These are phyloP conservation scores for Coregonus ussuriensis DNA, from an alignment of 2,797 vertebrate genomes.

Conservation along the genomic window DNA sequence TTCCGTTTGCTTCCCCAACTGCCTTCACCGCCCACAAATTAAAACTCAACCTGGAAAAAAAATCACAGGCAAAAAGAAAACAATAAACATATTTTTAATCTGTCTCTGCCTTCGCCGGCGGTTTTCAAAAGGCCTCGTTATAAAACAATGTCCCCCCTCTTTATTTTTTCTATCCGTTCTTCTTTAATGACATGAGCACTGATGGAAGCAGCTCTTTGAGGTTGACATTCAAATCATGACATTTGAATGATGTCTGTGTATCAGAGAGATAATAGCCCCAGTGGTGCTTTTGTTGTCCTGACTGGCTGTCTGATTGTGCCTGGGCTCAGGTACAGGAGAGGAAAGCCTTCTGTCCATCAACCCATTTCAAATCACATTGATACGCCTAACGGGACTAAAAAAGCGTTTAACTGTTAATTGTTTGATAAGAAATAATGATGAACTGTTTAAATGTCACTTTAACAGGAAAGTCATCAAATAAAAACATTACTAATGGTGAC, in stretches of 20 bases:
- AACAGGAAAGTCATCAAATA: not conserved
- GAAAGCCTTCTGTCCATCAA: constrained; percentile 12
- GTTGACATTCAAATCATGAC: constrained; percentile 99
- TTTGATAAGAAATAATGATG: not conserved
- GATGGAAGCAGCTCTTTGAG: constrained; percentile 98
- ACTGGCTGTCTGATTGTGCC: constrained; percentile 31
- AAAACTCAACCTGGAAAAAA: constrained; percentile 96
- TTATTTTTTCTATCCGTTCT: constrained; percentile 86
- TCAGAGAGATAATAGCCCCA: constrained; percentile 69
- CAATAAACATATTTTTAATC: constrained; percentile 98
- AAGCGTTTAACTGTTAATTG: not conserved
- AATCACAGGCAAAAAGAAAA: constrained; percentile 85
- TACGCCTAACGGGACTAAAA: not conserved
- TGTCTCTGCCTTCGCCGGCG: constrained; percentile 89
- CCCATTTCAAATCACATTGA: not conserved
- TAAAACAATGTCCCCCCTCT: constrained; percentile 82
- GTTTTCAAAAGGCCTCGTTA: constrained; percentile 93
- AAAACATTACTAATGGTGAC: not conserved
- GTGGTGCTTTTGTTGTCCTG: constrained; percentile 74
- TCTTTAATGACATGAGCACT: constrained; percentile 91
- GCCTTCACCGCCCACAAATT: constrained; percentile 88
- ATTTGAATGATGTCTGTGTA: constrained; percentile 99
- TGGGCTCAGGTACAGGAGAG: constrained; percentile 25
- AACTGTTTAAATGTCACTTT: not conserved
- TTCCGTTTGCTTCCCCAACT: constrained; percentile 86